Evolutionary conservation across 2,888 invertebrate species (phyloP).

Genomic region (Phania funesta): DNA sequence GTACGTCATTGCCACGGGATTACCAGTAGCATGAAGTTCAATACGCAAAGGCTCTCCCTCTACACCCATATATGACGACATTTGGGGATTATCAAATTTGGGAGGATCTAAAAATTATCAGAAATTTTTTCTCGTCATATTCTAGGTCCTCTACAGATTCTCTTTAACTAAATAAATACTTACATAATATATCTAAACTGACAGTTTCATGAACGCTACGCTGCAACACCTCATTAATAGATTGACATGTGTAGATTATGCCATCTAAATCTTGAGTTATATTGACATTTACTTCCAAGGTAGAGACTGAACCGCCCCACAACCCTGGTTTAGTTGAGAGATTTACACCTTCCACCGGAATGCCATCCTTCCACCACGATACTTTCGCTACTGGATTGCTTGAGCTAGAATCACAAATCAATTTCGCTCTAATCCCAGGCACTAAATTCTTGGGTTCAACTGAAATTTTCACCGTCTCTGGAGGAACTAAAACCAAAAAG

Average conservation of each 20-base stretch:
- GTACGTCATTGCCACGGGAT: conserved; percentile 78
- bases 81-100: conserved; percentile 75
- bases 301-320: conserved; percentile 78
- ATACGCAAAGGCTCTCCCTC: conserved; percentile 77
- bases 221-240: conserved; percentile 77
- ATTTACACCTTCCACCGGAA: conserved; percentile 77
- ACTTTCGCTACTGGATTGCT: conserved; percentile 78
- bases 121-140: background rate
- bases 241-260: conserved; percentile 78
- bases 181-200: conserved; percentile 77
- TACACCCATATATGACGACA: conserved; percentile 75
- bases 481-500: conserved; percentile 72
- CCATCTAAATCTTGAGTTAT: conserved; percentile 79
- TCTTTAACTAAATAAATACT: no score
- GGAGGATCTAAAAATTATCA: conserved; percentile 73
- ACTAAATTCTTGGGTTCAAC: conserved; percentile 76
- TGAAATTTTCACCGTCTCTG: conserved; percentile 77
- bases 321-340: conserved; percentile 76
- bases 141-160: background rate
- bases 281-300: conserved; percentile 76
- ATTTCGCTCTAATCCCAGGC: conserved; percentile 76
- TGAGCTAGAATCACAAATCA: conserved; percentile 78
- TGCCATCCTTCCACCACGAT: conserved; percentile 79
- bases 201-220: conserved; percentile 78
- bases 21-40: conserved; percentile 76